phyloP scores from a whole-genome alignment of 2,113 vertebrate species.

The Panurus biarmicus region DNA sequence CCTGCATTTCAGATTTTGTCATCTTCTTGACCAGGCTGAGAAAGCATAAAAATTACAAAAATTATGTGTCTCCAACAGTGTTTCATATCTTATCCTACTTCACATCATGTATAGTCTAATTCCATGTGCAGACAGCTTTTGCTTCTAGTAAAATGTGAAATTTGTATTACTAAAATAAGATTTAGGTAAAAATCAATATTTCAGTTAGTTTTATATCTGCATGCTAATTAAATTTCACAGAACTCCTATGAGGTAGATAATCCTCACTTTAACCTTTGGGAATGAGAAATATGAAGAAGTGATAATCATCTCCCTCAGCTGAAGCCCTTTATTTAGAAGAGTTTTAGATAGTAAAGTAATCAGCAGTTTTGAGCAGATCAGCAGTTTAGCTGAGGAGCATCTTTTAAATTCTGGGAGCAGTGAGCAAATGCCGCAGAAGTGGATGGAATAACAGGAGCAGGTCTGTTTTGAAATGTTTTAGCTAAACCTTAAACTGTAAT shows the following conservation, averaged over 20 bases:
- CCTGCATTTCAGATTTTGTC: not conserved
- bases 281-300: not conserved
- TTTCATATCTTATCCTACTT: not conserved
- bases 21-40: not conserved
- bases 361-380: not conserved
- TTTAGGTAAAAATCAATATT: conserved; percentile 12
- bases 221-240: conserved; percentile 12
- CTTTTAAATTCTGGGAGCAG: not conserved
- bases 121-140: not conserved
- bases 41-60: not conserved
- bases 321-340: not conserved
- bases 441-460: not conserved
- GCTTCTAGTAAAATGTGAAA: not conserved
- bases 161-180: not conserved
- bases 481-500: not conserved
- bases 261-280: conserved; percentile 9
- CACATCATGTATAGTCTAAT: not conserved
- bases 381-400: not conserved
- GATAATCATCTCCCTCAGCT: not conserved
- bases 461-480: not conserved
- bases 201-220: not conserved
- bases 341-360: not conserved
- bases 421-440: not conserved
- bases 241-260: not conserved
- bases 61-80: not conserved